Percentiles rank a stretch among this genome's conserved stretches.
phyloP scores from a whole-genome alignment of 2,113 vertebrate genomes.

The Galeopterus variegatus region DNA sequence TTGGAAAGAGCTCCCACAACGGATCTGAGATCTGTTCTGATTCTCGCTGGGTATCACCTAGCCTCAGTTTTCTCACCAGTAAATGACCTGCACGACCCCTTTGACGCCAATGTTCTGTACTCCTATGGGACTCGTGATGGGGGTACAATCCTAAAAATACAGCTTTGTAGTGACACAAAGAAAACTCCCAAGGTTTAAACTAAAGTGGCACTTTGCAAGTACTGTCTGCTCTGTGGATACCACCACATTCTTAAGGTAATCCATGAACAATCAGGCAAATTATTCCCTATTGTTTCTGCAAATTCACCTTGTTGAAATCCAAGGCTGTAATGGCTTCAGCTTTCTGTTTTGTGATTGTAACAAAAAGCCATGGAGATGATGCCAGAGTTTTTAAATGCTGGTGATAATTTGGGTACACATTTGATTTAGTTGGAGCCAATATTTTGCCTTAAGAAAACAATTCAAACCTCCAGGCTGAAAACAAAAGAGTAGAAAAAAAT shows the following conservation, averaged over 20 bases:
- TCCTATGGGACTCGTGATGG: neutral
- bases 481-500: neutral
- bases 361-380: constrained; percentile 39
- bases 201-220: neutral
- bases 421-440: neutral
- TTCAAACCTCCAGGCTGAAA: constrained; percentile 10
- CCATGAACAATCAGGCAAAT: neutral
- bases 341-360: constrained; percentile 7
- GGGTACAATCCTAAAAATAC: neutral
- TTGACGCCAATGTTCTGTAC: neutral
- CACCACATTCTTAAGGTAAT: neutral
- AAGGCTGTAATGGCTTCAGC: neutral
- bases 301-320: constrained; percentile 52
- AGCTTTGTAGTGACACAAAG: neutral
- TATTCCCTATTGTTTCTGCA: neutral
- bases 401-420: neutral
- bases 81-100: neutral
- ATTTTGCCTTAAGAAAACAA: constrained; percentile 54
- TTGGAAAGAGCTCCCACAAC: neutral
- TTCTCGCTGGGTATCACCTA: neutral
- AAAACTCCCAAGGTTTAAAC: neutral
- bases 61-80: neutral
- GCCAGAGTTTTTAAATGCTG: constrained; percentile 9
- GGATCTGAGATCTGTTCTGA: neutral
- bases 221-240: neutral